phyloP scores from a whole-genome alignment of 2,797 vertebrate species.

The Gallinago nigripennis region DNA sequence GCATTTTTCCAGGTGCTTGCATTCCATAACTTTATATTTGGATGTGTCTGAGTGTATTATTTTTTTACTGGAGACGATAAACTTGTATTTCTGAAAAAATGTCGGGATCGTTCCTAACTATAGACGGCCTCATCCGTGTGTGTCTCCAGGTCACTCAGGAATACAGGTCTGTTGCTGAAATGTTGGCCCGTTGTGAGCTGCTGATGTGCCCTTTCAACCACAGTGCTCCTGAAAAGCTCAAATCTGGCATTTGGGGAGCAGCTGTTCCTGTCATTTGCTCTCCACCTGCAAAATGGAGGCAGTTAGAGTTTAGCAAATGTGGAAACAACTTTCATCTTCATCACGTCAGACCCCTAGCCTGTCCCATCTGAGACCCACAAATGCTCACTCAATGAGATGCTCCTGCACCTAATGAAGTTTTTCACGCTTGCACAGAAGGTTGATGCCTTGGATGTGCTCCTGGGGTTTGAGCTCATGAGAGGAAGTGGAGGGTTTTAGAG shows the following conservation, averaged over 20 bases:
- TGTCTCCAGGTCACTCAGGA: not conserved
- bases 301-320: not conserved
- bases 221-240: not conserved
- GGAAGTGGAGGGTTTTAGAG: not conserved
- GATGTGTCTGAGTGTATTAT: not conserved
- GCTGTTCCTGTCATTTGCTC: not conserved
- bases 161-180: not conserved
- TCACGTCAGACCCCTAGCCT: not conserved
- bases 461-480: not conserved
- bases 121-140: not conserved
- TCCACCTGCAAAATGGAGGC: conserved; percentile 4
- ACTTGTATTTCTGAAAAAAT: not conserved
- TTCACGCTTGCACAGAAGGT: not conserved
- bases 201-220: not conserved
- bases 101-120: not conserved
- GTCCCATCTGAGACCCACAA: not conserved
- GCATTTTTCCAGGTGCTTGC: not conserved
- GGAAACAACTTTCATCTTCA: not conserved
- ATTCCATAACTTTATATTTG: not conserved
- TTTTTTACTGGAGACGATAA: not conserved
- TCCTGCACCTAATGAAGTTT: not conserved
- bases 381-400: not conserved
- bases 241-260: not conserved
- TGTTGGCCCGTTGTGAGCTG: not conserved
- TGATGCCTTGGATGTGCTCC: not conserved